A percentile compares a stretch with the other conserved stretches of the same genome.
Evolutionary conservation across 1,140 invertebrate species (phyloP).

Genomic region (Cyrtorhinus lividipennis): DNA sequence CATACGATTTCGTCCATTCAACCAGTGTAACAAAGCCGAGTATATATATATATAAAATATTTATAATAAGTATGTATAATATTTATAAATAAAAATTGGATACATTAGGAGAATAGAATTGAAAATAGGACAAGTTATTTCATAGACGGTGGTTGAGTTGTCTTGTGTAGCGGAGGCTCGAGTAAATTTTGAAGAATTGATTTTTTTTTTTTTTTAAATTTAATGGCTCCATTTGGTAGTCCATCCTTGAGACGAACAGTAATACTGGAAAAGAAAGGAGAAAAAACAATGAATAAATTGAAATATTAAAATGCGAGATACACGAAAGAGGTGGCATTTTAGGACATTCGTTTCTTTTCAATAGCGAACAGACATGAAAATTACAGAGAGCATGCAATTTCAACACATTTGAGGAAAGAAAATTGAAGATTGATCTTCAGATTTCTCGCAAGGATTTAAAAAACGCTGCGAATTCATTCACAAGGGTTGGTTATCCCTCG

Average conservation of each 20-base stretch:
- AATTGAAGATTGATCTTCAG: too few relatives aligned
- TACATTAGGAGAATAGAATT: constrained; percentile 2
- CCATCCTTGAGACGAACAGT: constrained; percentile 18
- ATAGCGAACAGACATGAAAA: neutral
- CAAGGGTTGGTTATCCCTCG: too few relatives aligned
- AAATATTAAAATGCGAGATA: too few relatives aligned
- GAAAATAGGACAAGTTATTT: constrained; percentile 1
- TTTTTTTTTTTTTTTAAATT: neutral
- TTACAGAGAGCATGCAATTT: neutral
- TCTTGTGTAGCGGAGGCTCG: neutral
- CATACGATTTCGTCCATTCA: neutral
- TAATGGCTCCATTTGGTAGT: constrained; percentile 23
- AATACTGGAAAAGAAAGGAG: constrained; percentile 17
- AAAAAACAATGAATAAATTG: neutral
- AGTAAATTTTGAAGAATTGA: too few relatives aligned
- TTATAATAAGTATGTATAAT: constrained; percentile 7
- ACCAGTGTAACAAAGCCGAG: constrained; percentile 1
- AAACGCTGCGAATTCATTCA: too few relatives aligned
- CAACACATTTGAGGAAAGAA: neutral
- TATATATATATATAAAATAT: neutral
- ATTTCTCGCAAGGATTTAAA: too few relatives aligned
- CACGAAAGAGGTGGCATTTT: too few relatives aligned
- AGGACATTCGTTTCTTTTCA: too few relatives aligned
- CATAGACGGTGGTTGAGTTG: neutral
- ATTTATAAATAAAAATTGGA: constrained; percentile 4